These are phyloP conservation scores for Noctua janthe DNA, from an alignment of 2,888 invertebrate genomes.

Conservation along the genomic window DNA sequence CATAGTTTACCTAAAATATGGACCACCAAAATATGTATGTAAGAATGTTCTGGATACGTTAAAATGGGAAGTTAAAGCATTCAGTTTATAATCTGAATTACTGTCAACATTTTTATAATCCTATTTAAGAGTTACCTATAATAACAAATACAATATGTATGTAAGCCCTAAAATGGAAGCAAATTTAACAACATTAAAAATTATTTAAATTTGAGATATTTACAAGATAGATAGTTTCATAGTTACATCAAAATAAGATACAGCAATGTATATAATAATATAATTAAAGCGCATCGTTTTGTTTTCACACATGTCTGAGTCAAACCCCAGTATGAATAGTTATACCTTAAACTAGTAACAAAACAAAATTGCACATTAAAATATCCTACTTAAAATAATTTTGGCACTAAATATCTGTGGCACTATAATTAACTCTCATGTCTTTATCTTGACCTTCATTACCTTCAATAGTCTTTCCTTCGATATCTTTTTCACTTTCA, in stretches of 20 bases:
- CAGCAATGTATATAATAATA: conserved; percentile 73
- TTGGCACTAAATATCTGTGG: conserved; percentile 92
- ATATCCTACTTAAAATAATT: conserved; percentile 90
- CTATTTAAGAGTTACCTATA: conserved; percentile 81
- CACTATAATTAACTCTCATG: conserved; percentile 88
- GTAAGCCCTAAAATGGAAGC: conserved; percentile 87
- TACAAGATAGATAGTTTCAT: conserved; percentile 82
- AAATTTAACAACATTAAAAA: conserved; percentile 87
- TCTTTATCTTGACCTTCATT: conserved; percentile 86
- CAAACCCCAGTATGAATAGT: conserved; percentile 84
- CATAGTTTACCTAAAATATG: conserved; percentile 81
- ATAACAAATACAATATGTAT: conserved; percentile 84
- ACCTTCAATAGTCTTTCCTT: conserved; percentile 85
- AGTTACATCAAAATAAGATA: conserved; percentile 82
- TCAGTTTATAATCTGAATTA: conserved; percentile 64
- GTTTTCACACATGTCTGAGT: conserved; percentile 86
- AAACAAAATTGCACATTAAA: conserved; percentile 89
- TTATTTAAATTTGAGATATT: conserved; percentile 84
- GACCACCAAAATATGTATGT: conserved; percentile 80
- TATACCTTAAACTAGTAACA: conserved; percentile 87
- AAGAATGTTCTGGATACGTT: conserved; percentile 69
- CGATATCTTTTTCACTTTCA: conserved; percentile 88
- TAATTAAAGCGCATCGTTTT: conserved; percentile 89
- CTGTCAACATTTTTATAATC: conserved; percentile 72
- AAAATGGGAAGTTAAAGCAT: conserved; percentile 57